phyloP scores from a whole-genome alignment of 2,888 invertebrate species.

The Zootermopsis nevadensis region DNA sequence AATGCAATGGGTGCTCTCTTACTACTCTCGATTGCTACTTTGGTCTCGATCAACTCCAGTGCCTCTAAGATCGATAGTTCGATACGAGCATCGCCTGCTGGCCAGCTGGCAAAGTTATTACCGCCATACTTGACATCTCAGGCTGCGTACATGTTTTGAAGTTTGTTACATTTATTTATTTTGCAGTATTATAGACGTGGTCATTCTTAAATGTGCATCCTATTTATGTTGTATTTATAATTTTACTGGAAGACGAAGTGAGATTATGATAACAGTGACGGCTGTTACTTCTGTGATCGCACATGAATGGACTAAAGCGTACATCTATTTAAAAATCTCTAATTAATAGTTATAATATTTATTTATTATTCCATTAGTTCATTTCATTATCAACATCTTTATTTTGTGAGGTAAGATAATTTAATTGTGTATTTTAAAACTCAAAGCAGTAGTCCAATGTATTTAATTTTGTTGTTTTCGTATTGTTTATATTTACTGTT shows the following conservation, averaged over 20 bases:
- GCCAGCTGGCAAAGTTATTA: neutral
- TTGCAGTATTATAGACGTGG: neutral
- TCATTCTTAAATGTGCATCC: neutral
- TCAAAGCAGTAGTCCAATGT: too few species aligned
- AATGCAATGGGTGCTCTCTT: slow-evolving; percentile 63
- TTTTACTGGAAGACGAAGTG: neutral
- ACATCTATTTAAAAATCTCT: too few species aligned
- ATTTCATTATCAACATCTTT: too few species aligned
- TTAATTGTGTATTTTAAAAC: too few species aligned
- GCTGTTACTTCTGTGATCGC: too few species aligned
- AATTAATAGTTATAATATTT: too few species aligned
- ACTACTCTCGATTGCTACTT: slow-evolving; percentile 56
- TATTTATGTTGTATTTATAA: slow-evolving; percentile 1
- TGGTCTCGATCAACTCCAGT: neutral
- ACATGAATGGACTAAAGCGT: too few species aligned
- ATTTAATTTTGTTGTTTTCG: too few species aligned
- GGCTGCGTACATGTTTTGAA: neutral
- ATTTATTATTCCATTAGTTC: too few species aligned
- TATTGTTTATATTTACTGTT: too few species aligned
- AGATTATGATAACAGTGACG: too few species aligned
- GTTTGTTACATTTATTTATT: neutral
- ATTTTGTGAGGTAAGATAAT: too few species aligned
- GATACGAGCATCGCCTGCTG: neutral
- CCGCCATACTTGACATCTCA: neutral
- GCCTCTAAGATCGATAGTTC: neutral